These are phyloP conservation scores for Pseudanteris insignis DNA, from an alignment of 2,888 invertebrate genomes.

Conservation along the genomic window DNA sequence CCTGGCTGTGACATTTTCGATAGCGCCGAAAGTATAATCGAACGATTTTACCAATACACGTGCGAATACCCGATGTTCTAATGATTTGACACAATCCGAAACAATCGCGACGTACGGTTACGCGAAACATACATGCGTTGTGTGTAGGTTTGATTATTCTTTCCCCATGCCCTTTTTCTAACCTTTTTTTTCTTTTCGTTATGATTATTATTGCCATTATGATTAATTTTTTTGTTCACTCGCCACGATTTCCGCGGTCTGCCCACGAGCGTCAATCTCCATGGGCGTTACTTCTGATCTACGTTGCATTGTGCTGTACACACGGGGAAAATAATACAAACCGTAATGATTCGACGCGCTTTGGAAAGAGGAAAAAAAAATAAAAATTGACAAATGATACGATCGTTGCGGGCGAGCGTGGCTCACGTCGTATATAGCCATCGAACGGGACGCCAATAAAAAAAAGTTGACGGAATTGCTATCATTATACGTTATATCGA, in stretches of 20 bases:
- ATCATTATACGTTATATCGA: slow-evolving; percentile 30
- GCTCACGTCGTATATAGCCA: slow-evolving; percentile 17
- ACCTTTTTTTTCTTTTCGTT: too few species aligned
- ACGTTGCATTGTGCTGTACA: slow-evolving; percentile 26
- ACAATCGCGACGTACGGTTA: slow-evolving; percentile 20
- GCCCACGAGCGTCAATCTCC: slow-evolving; percentile 31
- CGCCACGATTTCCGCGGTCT: slow-evolving; percentile 22
- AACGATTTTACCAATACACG: too few species aligned
- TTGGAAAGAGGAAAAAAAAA: too few species aligned
- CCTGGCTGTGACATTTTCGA: too few species aligned
- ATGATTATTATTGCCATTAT: too few species aligned
- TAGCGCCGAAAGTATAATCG: too few species aligned
- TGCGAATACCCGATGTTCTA: too few species aligned
- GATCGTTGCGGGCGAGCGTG: slow-evolving; percentile 6
- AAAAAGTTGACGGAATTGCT: slow-evolving; percentile 18
- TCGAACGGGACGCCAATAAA: neutral
- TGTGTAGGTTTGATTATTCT: slow-evolving; percentile 18
- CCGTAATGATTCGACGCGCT: slow-evolving; percentile 31
- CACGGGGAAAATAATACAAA: slow-evolving; percentile 28
- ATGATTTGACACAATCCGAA: slow-evolving; percentile 8
- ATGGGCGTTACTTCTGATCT: slow-evolving; percentile 34
- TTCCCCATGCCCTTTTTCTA: neutral
- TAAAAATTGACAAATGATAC: slow-evolving; percentile 24
- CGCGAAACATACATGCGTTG: slow-evolving; percentile 20
- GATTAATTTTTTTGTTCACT: slow-evolving; percentile 6